These are phyloP conservation scores for Barbus barbus DNA, from an alignment of 2,113 vertebrate genomes.

Conservation along the genomic window DNA sequence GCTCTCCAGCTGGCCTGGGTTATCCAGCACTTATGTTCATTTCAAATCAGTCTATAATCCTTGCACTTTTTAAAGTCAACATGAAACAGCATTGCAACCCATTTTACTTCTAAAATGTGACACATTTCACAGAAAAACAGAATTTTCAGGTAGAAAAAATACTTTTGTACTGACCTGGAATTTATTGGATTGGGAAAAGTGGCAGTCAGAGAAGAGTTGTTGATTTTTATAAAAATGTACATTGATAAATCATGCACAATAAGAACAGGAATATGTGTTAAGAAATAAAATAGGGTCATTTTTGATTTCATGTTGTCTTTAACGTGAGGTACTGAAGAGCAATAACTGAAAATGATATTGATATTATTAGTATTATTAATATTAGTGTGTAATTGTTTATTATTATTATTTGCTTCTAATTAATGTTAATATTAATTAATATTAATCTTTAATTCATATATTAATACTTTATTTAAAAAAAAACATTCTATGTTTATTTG, in stretches of 20 bases:
- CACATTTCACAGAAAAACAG: not conserved
- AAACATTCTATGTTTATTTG: not conserved
- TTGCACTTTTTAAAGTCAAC: constrained; percentile 13
- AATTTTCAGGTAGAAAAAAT: not conserved
- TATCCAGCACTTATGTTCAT: constrained; percentile 20
- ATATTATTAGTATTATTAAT: not conserved
- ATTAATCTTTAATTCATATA: not conserved
- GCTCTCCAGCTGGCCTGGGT: constrained; percentile 30
- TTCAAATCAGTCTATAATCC: not conserved
- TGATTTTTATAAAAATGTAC: not conserved
- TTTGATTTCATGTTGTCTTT: constrained; percentile 36
- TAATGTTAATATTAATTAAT: not conserved
- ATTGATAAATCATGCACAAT: not conserved
- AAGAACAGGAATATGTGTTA: not conserved
- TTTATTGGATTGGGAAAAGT: not conserved
- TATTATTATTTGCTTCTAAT: not conserved
- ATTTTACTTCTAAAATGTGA: not conserved
- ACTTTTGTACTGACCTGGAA: not conserved
- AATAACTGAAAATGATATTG: not conserved
- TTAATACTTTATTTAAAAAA: not conserved
- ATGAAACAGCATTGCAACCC: constrained; percentile 1
- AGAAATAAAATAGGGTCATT: not conserved
- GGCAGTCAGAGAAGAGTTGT: not conserved
- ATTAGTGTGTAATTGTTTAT: not conserved
- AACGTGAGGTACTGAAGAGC: not conserved